These are phyloP conservation scores for Connochaetes taurinus DNA, from an alignment of 2,113 vertebrate genomes.

Conservation along the genomic window DNA sequence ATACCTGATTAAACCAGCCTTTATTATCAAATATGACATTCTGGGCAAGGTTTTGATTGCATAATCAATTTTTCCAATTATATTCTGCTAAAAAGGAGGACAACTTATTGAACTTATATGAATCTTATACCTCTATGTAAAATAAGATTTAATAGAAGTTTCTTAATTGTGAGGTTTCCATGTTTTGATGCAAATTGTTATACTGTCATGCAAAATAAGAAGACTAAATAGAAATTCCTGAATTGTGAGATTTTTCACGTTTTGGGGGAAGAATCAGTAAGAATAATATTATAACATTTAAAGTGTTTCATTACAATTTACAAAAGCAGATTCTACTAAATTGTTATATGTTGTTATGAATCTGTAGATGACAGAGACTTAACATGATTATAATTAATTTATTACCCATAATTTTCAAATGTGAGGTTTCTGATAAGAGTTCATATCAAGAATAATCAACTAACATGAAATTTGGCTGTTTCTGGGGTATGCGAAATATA, in stretches of 20 bases:
- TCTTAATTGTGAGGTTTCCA: neutral
- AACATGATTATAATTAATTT: neutral
- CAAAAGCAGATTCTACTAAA: neutral
- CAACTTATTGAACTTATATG: neutral
- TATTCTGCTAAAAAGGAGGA: neutral
- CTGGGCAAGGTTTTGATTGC: neutral
- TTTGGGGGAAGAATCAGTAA: neutral
- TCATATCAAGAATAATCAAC: neutral
- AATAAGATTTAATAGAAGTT: neutral
- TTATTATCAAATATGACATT: neutral
- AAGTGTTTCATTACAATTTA: neutral
- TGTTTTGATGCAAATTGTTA: neutral
- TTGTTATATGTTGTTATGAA: neutral
- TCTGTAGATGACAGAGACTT: neutral
- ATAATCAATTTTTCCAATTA: neutral
- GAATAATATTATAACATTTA: neutral
- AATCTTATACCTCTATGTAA: neutral
- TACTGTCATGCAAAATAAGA: neutral
- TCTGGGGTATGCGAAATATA: neutral
- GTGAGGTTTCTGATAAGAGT: neutral
- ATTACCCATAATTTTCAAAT: neutral
- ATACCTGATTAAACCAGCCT: neutral
- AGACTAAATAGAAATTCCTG: neutral
- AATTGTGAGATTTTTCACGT: neutral
- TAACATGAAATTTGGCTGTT: neutral